These are phyloP conservation scores for Symphodus melops DNA, from an alignment of 2,113 vertebrate species.

Conservation along the genomic window DNA sequence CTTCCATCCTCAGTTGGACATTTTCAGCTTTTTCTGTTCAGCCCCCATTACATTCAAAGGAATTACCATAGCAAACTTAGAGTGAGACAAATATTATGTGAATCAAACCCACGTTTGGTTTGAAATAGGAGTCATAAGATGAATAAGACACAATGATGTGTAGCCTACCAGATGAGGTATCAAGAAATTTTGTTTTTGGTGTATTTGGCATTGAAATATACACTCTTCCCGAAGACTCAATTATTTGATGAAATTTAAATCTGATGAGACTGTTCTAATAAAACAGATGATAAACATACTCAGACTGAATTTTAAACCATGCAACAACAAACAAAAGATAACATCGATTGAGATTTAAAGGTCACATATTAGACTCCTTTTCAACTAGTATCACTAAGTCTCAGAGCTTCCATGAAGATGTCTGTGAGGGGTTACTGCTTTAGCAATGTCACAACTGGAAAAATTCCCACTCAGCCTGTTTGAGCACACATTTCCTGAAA, in stretches of 20 bases:
- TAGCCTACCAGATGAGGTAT: too few relatives aligned
- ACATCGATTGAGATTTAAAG: too few relatives aligned
- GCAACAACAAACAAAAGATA: not conserved
- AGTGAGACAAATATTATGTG: not conserved
- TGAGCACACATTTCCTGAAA: too few relatives aligned
- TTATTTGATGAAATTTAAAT: not conserved
- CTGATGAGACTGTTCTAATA: too few relatives aligned
- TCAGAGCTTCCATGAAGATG: too few relatives aligned
- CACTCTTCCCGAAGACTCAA: not conserved
- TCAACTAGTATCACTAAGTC: too few relatives aligned
- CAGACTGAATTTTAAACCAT: not conserved
- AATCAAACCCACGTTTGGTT: constrained; percentile 6
- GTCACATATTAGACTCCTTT: too few relatives aligned
- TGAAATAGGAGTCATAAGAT: not conserved
- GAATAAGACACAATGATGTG: not conserved
- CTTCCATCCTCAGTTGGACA: not conserved
- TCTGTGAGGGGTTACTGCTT: too few relatives aligned
- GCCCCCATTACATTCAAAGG: not conserved
- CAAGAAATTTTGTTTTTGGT: too few relatives aligned
- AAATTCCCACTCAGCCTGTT: too few relatives aligned
- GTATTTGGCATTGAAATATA: not conserved
- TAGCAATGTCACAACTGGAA: too few relatives aligned
- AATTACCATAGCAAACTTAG: not conserved
- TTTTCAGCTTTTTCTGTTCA: not conserved
- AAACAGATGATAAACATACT: too few relatives aligned